phyloP scores from a whole-genome alignment of 2,888 invertebrate genomes.

The Tyria jacobaeae region DNA sequence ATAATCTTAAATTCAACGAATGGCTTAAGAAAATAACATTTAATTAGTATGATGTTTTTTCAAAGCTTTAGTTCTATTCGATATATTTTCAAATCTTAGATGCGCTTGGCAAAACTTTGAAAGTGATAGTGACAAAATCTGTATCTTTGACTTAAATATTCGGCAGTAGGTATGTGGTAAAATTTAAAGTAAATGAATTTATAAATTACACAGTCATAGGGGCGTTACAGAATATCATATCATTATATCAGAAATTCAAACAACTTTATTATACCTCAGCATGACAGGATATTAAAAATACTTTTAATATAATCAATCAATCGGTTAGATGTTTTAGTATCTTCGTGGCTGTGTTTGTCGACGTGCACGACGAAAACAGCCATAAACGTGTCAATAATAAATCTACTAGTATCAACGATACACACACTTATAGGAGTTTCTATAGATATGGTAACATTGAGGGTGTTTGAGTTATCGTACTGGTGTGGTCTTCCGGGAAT shows the following conservation, averaged over 20 bases:
- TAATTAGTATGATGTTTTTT: too few species aligned
- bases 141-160: neutral
- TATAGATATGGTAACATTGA: neutral
- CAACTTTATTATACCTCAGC: conserved; percentile 27
- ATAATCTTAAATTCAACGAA: too few species aligned
- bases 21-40: too few species aligned
- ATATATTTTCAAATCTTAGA: too few species aligned
- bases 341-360: conserved; percentile 67
- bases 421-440: neutral
- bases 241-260: conserved; percentile 18
- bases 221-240: neutral
- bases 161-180: too few species aligned
- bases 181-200: neutral
- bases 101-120: too few species aligned
- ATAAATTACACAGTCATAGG: neutral
- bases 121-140: neutral
- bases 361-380: conserved; percentile 44
- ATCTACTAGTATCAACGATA: conserved; percentile 38
- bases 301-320: conserved; percentile 64
- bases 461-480: neutral
- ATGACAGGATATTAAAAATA: conserved; percentile 47
- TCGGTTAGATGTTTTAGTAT: conserved; percentile 51
- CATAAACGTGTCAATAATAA: conserved; percentile 62
- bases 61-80: too few species aligned
- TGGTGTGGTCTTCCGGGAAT: too few species aligned